Evolutionary conservation across 2,113 vertebrate genomes (phyloP).

Genomic region (Chionis minor): DNA sequence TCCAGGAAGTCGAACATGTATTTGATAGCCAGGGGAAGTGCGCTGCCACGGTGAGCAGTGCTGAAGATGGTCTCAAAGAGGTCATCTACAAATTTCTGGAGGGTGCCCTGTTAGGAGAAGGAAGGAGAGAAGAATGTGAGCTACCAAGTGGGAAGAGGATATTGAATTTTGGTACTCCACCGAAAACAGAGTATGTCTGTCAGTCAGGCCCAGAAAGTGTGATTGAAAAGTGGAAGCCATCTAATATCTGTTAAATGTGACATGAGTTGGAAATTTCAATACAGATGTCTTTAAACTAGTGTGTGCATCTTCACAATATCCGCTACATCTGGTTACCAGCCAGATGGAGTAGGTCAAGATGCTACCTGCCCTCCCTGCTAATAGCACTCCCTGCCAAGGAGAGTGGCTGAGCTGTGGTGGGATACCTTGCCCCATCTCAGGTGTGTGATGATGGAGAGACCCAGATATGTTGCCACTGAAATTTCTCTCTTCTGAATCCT

Average conservation of each 20-base stretch:
- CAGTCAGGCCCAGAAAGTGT: not conserved
- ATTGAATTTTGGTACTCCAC: not conserved
- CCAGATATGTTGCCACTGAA: not conserved
- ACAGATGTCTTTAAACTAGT: not conserved
- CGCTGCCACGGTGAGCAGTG: constrained; percentile 94
- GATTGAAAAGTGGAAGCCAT: not conserved
- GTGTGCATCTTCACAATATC: not conserved
- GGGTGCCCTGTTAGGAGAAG: constrained; percentile 82
- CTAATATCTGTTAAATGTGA: too few relatives aligned
- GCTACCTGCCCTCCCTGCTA: not conserved
- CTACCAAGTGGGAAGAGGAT: not conserved
- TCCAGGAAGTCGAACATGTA: constrained; percentile 99
- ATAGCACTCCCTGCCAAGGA: not conserved
- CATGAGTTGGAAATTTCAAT: not conserved
- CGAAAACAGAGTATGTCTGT: not conserved
- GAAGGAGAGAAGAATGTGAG: not conserved
- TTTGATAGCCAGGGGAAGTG: constrained; percentile 96
- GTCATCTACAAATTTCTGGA: constrained; percentile 98
- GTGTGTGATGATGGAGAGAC: not conserved
- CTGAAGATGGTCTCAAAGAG: constrained; percentile 99
- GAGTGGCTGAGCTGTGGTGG: not conserved
- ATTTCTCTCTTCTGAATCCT: not conserved
- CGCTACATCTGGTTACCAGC: not conserved
- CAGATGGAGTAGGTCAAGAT: not conserved
- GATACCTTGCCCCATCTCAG: not conserved